A percentile compares a stretch with the other conserved stretches of the same genome.
Evolutionary conservation across 1,140 invertebrate genomes (phyloP).

Genomic region (Geopemphigus sp.): DNA sequence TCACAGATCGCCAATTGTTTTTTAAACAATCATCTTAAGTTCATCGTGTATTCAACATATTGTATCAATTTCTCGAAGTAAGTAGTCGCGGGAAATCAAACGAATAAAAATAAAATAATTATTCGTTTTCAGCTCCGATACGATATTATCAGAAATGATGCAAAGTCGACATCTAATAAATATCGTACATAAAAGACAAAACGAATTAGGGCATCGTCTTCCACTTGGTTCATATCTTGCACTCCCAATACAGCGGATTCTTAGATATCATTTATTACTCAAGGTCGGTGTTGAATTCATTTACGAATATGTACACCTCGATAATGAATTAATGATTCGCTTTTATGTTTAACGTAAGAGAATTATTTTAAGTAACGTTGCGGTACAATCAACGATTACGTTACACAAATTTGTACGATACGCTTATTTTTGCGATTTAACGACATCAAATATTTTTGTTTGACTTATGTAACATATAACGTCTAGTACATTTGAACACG

Average conservation of each 20-base stretch:
- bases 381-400: too few species aligned
- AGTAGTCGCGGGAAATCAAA: not conserved
- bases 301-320: not conserved
- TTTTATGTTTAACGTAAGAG: not conserved
- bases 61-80: slow-evolving; percentile 36
- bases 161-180: not conserved
- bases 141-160: slow-evolving; percentile 20
- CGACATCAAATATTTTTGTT: too few species aligned
- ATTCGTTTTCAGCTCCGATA: slow-evolving; percentile 19
- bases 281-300: not conserved
- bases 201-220: slow-evolving; percentile 37
- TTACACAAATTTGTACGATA: too few species aligned
- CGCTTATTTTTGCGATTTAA: too few species aligned
- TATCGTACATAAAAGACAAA: slow-evolving; percentile 38
- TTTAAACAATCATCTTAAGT: slow-evolving; percentile 30
- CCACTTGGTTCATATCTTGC: slow-evolving; percentile 35
- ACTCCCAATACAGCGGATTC: slow-evolving; percentile 20
- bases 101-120: not conserved
- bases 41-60: slow-evolving; percentile 29
- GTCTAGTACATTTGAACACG: not conserved
- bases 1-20: slow-evolving; percentile 17
- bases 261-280: slow-evolving; percentile 37
- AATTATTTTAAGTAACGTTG: too few species aligned
- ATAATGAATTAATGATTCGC: not conserved
- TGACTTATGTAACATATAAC: too few species aligned